phyloP scores from a whole-genome alignment of 2,113 vertebrate species.

The Tylochromis polylepis region DNA sequence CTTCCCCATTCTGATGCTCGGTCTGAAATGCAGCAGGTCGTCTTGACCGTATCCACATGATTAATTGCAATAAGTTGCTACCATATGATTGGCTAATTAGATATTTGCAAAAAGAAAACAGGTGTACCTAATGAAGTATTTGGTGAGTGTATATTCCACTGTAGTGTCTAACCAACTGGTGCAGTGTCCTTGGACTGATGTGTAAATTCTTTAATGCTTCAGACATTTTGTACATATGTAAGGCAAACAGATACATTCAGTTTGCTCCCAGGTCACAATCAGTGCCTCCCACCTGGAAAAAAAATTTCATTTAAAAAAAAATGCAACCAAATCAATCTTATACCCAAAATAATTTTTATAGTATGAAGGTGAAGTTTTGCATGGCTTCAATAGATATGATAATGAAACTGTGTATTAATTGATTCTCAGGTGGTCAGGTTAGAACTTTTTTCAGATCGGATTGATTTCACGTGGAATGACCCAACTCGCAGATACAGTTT shows the following conservation, averaged over 20 bases:
- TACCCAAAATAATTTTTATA: background rate
- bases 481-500: background rate
- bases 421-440: background rate
- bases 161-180: background rate
- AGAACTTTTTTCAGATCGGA: background rate
- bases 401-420: background rate
- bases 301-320: background rate
- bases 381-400: background rate
- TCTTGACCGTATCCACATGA: background rate
- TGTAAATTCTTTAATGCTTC: background rate
- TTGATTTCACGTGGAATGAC: background rate
- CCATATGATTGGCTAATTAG: background rate
- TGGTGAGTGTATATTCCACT: background rate
- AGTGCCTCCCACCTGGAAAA: background rate
- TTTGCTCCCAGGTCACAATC: background rate
- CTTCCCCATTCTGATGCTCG: background rate
- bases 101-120: background rate
- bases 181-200: background rate
- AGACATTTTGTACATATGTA: background rate
- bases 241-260: background rate
- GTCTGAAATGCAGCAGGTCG: background rate
- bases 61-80: background rate
- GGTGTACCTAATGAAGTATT: background rate
- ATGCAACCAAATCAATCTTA: background rate
- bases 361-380: background rate